Evolutionary conservation across 2,888 invertebrate species (phyloP).

Genomic region (Calliopum simillimum): DNA sequence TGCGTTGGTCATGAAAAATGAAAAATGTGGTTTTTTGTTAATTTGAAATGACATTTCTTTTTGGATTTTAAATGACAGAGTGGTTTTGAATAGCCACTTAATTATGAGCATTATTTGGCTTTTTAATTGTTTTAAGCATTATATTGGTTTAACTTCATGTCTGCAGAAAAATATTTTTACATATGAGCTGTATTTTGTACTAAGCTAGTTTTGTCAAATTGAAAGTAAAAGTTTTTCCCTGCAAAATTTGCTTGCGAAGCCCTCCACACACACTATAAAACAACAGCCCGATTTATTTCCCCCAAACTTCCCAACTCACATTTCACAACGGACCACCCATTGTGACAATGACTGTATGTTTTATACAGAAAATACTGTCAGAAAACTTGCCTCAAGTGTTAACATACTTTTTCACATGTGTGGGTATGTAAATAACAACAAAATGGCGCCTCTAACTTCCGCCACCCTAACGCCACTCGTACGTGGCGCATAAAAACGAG

Average conservation of each 20-base stretch:
- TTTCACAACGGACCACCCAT: slow-evolving; percentile 1
- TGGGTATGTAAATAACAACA: background rate
- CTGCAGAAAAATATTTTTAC: too few relatives aligned
- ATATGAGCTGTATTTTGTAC: too few relatives aligned
- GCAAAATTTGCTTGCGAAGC: background rate
- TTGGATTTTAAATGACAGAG: too few relatives aligned
- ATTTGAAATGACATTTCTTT: too few relatives aligned
- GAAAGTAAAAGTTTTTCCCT: slow-evolving; percentile 9
- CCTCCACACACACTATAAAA: too few relatives aligned
- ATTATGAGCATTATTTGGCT: too few relatives aligned
- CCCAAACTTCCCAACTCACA: too few relatives aligned
- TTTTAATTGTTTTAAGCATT: too few relatives aligned
- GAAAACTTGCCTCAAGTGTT: background rate
- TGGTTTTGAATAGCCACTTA: too few relatives aligned
- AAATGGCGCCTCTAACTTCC: background rate
- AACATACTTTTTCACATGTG: background rate
- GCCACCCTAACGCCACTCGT: background rate
- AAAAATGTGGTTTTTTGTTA: background rate
- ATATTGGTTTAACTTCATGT: too few relatives aligned
- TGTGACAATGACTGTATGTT: slow-evolving; percentile 15
- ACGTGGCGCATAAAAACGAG: background rate
- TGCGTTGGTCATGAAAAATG: slow-evolving; percentile 14
- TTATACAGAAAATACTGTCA: background rate
- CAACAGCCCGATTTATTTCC: too few relatives aligned
- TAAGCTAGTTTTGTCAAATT: background rate